Evolutionary conservation across 2,888 invertebrate genomes (phyloP).

Genomic region (Tillus elongatus): DNA sequence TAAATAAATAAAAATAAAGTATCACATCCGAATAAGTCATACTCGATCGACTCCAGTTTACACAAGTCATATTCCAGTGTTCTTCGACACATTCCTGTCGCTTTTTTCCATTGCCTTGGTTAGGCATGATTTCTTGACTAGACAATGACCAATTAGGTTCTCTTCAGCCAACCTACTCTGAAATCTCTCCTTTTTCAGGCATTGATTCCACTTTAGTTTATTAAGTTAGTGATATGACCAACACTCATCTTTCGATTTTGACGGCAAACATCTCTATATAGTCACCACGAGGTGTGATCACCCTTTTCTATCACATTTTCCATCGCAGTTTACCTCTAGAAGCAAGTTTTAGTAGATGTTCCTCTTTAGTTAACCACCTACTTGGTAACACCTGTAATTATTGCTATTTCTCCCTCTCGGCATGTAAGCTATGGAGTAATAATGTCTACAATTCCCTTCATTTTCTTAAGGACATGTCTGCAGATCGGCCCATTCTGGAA

Average conservation of each 20-base stretch:
- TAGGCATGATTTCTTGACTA: slow-evolving; percentile 7
- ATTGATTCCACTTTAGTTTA: no score
- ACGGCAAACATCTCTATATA: slow-evolving; percentile 4
- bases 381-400: slow-evolving; percentile 5
- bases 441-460: no score
- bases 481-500: no score
- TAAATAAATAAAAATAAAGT: no score
- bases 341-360: slow-evolving; percentile 2
- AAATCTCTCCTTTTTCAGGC: slow-evolving; percentile 6
- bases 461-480: no score
- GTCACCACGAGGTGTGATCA: slow-evolving; percentile 2
- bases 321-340: slow-evolving; percentile 5
- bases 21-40: no score
- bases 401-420: slow-evolving; percentile 5
- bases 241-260: slow-evolving; percentile 8
- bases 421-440: no score
- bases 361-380: slow-evolving; percentile 4
- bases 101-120: slow-evolving; percentile 3
- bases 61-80: background rate
- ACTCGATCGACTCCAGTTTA: no score
- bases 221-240: slow-evolving; percentile 4
- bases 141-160: slow-evolving; percentile 8
- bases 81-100: background rate
- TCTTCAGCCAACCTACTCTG: slow-evolving; percentile 8
- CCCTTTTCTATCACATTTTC: slow-evolving; percentile 5